Evolutionary conservation across 2,113 vertebrate genomes (phyloP).

Genomic region (Syrmaticus mikado): DNA sequence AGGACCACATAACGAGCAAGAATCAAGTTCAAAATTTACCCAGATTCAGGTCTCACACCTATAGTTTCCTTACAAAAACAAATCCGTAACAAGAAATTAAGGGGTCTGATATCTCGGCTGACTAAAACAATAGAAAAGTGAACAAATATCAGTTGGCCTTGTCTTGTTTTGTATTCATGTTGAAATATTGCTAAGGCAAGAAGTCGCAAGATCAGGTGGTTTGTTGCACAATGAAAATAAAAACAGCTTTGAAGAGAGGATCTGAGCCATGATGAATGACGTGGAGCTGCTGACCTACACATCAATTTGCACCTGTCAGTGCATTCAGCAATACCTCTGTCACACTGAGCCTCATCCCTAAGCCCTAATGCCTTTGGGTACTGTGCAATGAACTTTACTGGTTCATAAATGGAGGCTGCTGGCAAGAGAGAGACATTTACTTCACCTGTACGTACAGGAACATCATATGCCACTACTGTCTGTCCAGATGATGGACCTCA

Average conservation of each 20-base stretch:
- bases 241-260: neutral
- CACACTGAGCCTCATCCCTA: neutral
- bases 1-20: neutral
- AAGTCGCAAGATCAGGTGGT: neutral
- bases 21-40: neutral
- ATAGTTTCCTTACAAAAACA: neutral
- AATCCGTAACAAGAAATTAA: neutral
- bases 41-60: neutral
- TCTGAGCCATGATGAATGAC: neutral
- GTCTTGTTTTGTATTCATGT: neutral
- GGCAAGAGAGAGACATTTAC: neutral
- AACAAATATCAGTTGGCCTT: neutral
- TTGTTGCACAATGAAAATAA: neutral
- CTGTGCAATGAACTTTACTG: neutral
- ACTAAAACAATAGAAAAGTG: neutral
- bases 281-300: neutral
- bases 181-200: slow-evolving; percentile 28
- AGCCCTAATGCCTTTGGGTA: neutral
- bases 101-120: neutral
- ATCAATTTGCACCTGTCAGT: neutral
- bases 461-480: neutral
- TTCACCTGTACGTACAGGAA: rapidly evolving
- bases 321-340: neutral
- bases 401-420: neutral
- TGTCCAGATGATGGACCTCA: rapidly evolving